phyloP scores from a whole-genome alignment of 2,113 vertebrate species.

The Strigops habroptila region DNA sequence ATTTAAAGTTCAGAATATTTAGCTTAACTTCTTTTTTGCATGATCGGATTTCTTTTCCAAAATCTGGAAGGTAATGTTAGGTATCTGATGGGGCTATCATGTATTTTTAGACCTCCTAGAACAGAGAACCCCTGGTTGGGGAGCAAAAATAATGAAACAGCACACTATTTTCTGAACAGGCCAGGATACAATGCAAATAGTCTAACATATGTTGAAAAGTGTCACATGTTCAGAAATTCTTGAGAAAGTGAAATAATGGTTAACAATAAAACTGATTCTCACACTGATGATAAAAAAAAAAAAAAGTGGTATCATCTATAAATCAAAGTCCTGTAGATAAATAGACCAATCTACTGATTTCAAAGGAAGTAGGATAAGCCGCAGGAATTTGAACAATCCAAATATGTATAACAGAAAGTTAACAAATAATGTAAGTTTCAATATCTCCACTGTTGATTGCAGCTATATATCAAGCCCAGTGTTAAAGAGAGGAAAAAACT shows the following conservation, averaged over 20 bases:
- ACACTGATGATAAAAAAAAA: neutral
- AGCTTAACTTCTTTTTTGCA: neutral
- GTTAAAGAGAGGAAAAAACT: neutral
- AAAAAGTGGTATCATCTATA: neutral
- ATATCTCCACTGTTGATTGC: neutral
- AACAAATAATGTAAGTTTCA: neutral
- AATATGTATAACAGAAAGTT: neutral
- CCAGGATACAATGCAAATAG: neutral
- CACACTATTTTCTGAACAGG: neutral
- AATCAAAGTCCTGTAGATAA: neutral
- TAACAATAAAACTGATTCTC: neutral
- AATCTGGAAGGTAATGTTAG: neutral
- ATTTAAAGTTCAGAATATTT: neutral
- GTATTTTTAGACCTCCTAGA: neutral
- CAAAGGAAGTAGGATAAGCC: neutral
- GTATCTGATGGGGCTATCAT: neutral
- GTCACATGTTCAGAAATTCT: neutral
- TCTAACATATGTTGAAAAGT: neutral
- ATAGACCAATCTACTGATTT: neutral
- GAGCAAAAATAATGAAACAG: neutral
- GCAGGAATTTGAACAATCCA: neutral
- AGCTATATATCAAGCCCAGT: neutral
- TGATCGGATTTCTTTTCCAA: neutral
- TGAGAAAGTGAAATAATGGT: neutral
- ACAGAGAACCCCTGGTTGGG: neutral